A percentile compares a stretch with the other conserved stretches of the same genome.
These are phyloP conservation scores for Zoanthus sansibaricus DNA, from an alignment of 92 coral and sea anemone species.

Conservation along the genomic window DNA sequence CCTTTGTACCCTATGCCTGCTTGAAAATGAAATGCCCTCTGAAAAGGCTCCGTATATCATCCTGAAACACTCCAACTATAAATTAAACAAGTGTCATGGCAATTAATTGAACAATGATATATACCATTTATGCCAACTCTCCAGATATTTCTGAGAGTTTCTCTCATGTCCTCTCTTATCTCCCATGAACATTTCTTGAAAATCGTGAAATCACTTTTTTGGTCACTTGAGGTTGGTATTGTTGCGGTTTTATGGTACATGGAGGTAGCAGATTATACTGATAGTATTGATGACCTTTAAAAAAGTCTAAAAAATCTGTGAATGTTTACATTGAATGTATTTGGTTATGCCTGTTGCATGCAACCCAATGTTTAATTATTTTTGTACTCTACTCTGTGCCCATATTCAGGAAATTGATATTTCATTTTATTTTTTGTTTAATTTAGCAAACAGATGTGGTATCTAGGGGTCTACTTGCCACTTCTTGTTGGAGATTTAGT, in stretches of 20 bases:
- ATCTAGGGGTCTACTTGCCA: conserved; percentile 71
- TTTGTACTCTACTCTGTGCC: conserved; percentile 2
- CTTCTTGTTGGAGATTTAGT: conserved; percentile 40
- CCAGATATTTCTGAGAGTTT: conserved; percentile 6
- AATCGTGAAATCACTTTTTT: not conserved
- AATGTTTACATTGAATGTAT: not conserved
- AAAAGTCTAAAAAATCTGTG: not conserved
- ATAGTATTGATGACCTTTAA: conserved; percentile 2
- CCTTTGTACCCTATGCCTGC: not conserved
- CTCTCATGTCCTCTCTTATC: conserved; percentile 5
- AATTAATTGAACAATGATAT: not conserved
- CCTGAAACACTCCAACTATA: not conserved
- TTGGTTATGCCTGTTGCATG: conserved; percentile 8
- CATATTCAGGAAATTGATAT: conserved; percentile 5
- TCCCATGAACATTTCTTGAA: conserved; percentile 4
- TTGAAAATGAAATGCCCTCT: not conserved
- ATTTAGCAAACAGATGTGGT: conserved; percentile 88
- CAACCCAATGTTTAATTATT: conserved; percentile 17
- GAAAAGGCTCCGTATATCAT: conserved; percentile 9
- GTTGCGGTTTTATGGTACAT: not conserved
- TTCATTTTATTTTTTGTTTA: not conserved
- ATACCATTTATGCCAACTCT: conserved; percentile 6
- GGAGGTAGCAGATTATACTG: conserved; percentile 1
- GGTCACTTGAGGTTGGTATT: conserved; percentile 4
- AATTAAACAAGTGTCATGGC: conserved; percentile 1